Conservation (phyloP, 2,113 vertebrate genomes). For the Rhinopomastus cyanomelas region DNA sequence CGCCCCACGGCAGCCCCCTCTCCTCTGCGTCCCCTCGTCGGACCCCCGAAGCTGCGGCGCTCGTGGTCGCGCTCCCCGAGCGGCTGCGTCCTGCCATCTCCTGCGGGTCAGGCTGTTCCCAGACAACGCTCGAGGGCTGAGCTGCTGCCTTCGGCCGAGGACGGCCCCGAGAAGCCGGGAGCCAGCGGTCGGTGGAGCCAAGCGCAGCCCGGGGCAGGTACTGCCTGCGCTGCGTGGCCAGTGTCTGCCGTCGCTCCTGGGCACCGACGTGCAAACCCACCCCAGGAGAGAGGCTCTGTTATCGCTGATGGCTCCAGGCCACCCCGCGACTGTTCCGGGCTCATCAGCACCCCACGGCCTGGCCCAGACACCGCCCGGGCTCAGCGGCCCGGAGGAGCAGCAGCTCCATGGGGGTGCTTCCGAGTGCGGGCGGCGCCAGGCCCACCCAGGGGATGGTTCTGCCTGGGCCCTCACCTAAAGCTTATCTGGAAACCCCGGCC, state of each 20-base stretch:
- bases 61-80: not conserved
- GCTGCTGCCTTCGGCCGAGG: constrained; percentile 1
- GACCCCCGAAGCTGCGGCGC: not conserved
- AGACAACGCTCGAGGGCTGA: not conserved
- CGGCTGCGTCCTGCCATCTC: constrained; percentile 43
- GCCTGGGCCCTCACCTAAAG: not conserved
- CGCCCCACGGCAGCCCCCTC: not conserved
- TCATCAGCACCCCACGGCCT: not conserved
- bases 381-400: not conserved
- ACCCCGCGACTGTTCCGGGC: not conserved
- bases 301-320: not conserved
- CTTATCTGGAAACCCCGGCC: constrained; percentile 24
- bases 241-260: not conserved
- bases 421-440: not conserved
- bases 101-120: constrained; percentile 1
- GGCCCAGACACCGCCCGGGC: not conserved
- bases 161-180: not conserved
- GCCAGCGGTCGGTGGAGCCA: not conserved
- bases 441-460: not conserved
- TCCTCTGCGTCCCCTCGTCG: not conserved
- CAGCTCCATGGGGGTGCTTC: not conserved
- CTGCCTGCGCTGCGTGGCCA: not conserved
- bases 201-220: not conserved
- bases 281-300: not conserved
- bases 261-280: not conserved